Evolutionary conservation across 2,797 vertebrate species (phyloP).

Genomic region (Xenopus petersii): DNA sequence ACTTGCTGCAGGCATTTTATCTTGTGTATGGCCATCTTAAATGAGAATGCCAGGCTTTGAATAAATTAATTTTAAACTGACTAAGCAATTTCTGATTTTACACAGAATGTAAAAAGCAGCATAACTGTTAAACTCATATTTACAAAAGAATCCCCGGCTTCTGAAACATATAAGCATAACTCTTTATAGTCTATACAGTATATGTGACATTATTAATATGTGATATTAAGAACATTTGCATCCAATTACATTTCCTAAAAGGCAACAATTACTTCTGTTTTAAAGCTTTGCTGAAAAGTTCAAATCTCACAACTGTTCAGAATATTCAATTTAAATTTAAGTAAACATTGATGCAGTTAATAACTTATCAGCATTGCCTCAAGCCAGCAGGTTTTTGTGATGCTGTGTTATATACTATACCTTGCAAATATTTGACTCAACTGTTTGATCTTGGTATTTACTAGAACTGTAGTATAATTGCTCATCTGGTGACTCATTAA

Average conservation of each 20-base stretch:
- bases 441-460: constrained; percentile 71
- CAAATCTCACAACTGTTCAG: constrained; percentile 11
- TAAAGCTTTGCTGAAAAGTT: background rate
- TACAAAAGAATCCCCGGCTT: no score
- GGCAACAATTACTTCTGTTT: background rate
- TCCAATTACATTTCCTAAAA: background rate
- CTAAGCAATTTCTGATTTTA: no score
- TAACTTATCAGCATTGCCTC: constrained; percentile 57
- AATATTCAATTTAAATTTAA: constrained; percentile 53
- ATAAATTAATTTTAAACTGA: no score
- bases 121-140: no score
- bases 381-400: constrained; percentile 59
- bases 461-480: constrained; percentile 71
- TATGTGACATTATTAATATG: no score
- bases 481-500: constrained; percentile 72
- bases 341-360: constrained; percentile 55
- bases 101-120: no score
- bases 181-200: no score
- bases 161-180: no score
- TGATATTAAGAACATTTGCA: background rate
- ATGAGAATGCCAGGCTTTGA: no score
- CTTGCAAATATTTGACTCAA: constrained; percentile 65
- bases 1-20: no score
- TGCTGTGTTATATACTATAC: constrained; percentile 55
- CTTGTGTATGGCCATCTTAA: no score